Conservation (phyloP, 2,888 invertebrate species). For the Mesoligia furuncula region DNA sequence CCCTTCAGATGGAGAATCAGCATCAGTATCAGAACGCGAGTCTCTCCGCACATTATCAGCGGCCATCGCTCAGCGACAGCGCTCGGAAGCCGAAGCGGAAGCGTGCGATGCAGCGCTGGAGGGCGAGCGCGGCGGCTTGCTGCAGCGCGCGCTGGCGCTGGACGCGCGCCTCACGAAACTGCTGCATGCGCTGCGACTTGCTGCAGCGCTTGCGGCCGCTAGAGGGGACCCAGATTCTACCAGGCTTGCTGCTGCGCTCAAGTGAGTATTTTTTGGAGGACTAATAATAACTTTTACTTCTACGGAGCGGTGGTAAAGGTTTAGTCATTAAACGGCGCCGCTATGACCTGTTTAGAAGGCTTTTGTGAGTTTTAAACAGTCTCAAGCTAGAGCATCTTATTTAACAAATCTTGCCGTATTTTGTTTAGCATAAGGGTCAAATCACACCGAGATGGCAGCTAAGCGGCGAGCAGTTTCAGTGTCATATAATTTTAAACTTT, state of each 20-base stretch:
- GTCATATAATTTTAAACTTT: too few species aligned
- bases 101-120: conserved; percentile 74
- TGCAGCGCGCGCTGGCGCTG: conserved; percentile 91
- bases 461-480: too few species aligned
- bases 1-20: conserved; percentile 75
- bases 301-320: background rate
- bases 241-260: conserved; percentile 81
- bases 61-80: conserved; percentile 93
- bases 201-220: conserved; percentile 92
- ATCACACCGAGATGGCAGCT: too few species aligned
- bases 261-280: conserved; percentile 67
- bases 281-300: background rate
- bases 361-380: background rate
- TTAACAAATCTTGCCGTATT: background rate
- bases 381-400: background rate
- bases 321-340: background rate
- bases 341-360: background rate
- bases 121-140: conserved; percentile 87
- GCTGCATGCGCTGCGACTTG: conserved; percentile 91
- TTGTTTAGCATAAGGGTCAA: background rate
- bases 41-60: conserved; percentile 95
- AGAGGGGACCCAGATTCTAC: conserved; percentile 91
- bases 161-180: conserved; percentile 89
- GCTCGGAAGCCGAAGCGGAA: conserved; percentile 91
- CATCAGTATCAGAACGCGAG: conserved; percentile 90